These are phyloP conservation scores for Kobus ellipsiprymnus DNA, from an alignment of 2,113 vertebrate species.

Conservation along the genomic window DNA sequence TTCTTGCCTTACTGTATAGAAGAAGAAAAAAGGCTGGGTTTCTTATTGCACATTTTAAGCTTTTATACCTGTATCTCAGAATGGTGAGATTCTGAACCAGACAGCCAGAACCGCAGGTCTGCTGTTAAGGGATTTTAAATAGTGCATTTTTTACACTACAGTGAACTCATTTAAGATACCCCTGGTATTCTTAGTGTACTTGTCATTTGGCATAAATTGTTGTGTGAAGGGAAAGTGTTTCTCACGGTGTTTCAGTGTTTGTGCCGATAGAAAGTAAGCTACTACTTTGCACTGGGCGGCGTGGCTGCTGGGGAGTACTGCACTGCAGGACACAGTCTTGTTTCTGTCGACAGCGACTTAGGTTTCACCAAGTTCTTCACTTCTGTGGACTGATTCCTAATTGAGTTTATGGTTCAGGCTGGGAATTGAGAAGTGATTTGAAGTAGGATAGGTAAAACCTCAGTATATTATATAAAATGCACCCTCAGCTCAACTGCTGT, in stretches of 20 bases:
- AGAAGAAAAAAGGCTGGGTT: slow-evolving; percentile 75
- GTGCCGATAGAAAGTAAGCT: not conserved
- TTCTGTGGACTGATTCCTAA: not conserved
- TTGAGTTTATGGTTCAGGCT: not conserved
- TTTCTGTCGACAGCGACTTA: not conserved
- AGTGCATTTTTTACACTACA: slow-evolving; percentile 77
- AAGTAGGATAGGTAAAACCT: not conserved
- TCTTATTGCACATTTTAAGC: slow-evolving; percentile 74
- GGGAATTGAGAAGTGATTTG: slow-evolving; percentile 32
- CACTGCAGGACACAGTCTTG: slow-evolving; percentile 29
- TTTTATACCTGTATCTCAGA: slow-evolving; percentile 73
- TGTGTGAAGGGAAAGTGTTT: slow-evolving; percentile 29
- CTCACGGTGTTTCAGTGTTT: not conserved
- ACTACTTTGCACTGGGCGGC: not conserved
- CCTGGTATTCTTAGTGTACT: slow-evolving; percentile 23
- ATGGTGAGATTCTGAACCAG: slow-evolving; percentile 69
- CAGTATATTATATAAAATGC: not conserved
- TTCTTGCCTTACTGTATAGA: slow-evolving; percentile 70
- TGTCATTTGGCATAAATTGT: not conserved
- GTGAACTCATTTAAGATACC: slow-evolving; percentile 32
- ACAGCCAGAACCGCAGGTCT: slow-evolving; percentile 25
- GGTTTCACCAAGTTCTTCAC: not conserved
- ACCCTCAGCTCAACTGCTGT: slow-evolving; percentile 11
- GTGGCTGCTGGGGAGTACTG: slow-evolving; percentile 12
- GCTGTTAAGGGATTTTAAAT: slow-evolving; percentile 78